Base-by-base conservation (phyloP, 2,888 invertebrate genomes). In the Dyspetes luteomarginatus region DNA sequence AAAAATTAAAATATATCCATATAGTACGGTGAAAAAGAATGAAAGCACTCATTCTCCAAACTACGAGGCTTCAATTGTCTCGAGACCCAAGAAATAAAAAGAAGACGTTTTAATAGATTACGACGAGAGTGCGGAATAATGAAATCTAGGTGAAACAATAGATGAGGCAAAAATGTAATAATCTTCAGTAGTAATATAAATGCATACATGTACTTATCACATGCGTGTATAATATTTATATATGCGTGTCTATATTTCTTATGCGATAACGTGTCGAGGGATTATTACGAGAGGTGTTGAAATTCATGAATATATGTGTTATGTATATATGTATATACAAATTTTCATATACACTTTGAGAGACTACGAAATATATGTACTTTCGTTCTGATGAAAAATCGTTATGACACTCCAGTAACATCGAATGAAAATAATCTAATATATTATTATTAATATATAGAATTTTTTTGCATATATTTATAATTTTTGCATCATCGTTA, bases 241-340 rank as follows among this genome's bases (percentile, higher is more conserved):
- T 36, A 36, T 15, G 45, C 22, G 45, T 50, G 15, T 7, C 7
- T 60, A 15, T 48, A 50, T 45, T 62, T 56, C 67, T 22, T 68
- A 15, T 52, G 55, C 68, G 62, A 78, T 69, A 60, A 74, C 73
- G 73, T 74, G 68, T 22, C 19, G 24, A 48, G 68, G 62, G 68
- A 74, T 69, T 56, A 41, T 78, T 78, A 74, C 56, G 62, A 73
- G 78, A 78, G 62, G 62, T 68, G 78, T 68, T 60, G 73, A 73
- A 62, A 67, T 52, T 52, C 60, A 12, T 24, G 24, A 15, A 41
- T n/a, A 41, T 36, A 24, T 50, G 3, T 7, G 22, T 22, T 5
- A 56, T 69, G 43, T 64, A 56, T 62, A 71, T 56, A 24, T 56
- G 12, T 3, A 12, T 2, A 65, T 55, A 68, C 17, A 22, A 22